Conservation (phyloP, 2,113 vertebrate species). For the Rallus limicola region DNA sequence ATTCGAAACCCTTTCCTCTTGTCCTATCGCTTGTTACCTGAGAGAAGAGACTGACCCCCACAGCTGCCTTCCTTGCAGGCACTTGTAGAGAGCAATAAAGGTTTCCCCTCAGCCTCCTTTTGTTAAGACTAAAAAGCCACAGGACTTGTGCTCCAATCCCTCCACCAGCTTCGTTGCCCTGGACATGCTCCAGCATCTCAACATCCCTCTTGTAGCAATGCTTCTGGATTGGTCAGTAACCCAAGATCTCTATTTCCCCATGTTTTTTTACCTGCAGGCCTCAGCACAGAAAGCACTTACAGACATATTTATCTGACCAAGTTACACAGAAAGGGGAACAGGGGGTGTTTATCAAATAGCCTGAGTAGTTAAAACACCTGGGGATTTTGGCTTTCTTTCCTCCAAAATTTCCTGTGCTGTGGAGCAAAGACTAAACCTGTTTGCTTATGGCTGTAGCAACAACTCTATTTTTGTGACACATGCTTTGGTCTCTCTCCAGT, state of each 20-base stretch:
- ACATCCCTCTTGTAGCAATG: too few relatives aligned
- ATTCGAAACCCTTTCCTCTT: too few relatives aligned
- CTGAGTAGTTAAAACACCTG: not conserved
- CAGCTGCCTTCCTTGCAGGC: too few relatives aligned
- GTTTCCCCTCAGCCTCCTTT: too few relatives aligned
- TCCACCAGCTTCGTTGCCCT: too few relatives aligned
- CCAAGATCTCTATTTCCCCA: not conserved
- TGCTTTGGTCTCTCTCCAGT: not conserved
- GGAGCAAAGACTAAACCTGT: not conserved
- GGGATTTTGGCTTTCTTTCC: not conserved
- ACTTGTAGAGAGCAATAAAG: too few relatives aligned
- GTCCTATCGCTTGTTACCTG: too few relatives aligned
- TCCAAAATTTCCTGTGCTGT: not conserved
- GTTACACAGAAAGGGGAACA: not conserved
- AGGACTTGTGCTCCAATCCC: too few relatives aligned
- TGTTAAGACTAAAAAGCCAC: too few relatives aligned
- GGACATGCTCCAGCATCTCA: too few relatives aligned
- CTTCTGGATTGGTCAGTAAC: not conserved
- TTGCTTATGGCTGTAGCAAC: not conserved
- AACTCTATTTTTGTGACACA: not conserved
- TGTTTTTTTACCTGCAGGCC: not conserved
- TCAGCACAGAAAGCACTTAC: not conserved
- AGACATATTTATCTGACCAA: not conserved
- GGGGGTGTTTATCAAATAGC: not conserved
- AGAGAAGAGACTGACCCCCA: too few relatives aligned